These are phyloP conservation scores for Penaeus monodon DNA, from an alignment of 2,888 invertebrate genomes.

Conservation along the genomic window DNA sequence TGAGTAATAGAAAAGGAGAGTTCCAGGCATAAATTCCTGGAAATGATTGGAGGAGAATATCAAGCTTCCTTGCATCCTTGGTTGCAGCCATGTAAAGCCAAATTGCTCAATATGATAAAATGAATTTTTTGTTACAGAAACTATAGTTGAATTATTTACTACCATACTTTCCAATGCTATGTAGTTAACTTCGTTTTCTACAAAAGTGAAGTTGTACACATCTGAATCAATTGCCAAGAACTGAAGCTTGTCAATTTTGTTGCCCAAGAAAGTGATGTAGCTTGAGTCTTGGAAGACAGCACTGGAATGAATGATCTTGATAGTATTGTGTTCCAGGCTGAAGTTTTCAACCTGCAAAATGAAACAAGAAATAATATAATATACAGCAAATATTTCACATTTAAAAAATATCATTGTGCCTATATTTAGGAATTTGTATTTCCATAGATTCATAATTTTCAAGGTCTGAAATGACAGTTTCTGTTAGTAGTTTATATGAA, in stretches of 20 bases:
- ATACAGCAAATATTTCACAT: neutral
- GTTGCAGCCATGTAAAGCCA: constrained; percentile 30
- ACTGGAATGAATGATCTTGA: constrained; percentile 18
- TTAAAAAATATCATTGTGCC: no score
- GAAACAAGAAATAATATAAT: neutral
- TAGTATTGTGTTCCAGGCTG: constrained; percentile 22
- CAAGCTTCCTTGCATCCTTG: neutral
- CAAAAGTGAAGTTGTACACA: constrained; percentile 17
- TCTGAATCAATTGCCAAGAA: constrained; percentile 32
- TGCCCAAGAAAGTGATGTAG: constrained; percentile 15
- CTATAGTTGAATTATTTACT: constrained; percentile 14
- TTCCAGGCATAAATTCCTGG: constrained; percentile 18
- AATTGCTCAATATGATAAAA: constrained; percentile 32
- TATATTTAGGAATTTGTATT: no score
- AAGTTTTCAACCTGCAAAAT: constrained; percentile 29
- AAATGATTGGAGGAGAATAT: constrained; percentile 29
- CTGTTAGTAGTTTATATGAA: no score
- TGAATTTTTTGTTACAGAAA: constrained; percentile 24
- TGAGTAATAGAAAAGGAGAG: constrained; percentile 18
- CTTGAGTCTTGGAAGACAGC: constrained; percentile 36
- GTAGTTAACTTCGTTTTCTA: constrained; percentile 10
- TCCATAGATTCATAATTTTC: no score
- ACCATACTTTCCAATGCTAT: constrained; percentile 25
- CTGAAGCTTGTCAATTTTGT: constrained; percentile 14
- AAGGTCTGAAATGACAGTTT: no score